Evolutionary conservation across 2,888 invertebrate genomes (phyloP).

Genomic region (Cantharis rufa): DNA sequence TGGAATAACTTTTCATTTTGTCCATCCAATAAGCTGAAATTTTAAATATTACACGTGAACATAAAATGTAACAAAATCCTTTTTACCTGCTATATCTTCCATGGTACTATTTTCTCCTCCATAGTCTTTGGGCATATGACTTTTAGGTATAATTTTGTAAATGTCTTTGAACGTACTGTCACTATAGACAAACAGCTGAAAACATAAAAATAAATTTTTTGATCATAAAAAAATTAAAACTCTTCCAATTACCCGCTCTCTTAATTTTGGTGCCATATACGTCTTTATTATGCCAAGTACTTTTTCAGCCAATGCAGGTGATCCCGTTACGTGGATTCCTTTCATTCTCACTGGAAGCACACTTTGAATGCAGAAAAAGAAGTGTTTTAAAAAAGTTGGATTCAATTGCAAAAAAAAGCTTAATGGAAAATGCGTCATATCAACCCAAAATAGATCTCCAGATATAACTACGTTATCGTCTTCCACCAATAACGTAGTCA

Average conservation of each 20-base stretch:
- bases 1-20: slow-evolving; percentile 57
- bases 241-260: neutral
- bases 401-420: neutral
- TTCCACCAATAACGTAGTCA: neutral
- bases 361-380: neutral
- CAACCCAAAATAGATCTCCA: neutral
- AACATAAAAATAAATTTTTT: neutral
- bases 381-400: neutral
- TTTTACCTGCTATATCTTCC: neutral
- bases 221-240: neutral
- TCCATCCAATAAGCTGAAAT: slow-evolving; percentile 58
- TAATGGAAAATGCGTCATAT: neutral
- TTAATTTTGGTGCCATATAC: neutral
- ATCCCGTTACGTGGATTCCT: neutral
- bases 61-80: too few species aligned
- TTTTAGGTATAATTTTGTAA: neutral
- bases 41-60: neutral
- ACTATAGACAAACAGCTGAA: neutral
- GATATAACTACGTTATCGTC: neutral
- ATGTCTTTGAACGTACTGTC: neutral
- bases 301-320: neutral
- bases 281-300: neutral
- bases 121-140: neutral
- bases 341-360: neutral
- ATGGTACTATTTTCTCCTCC: neutral